Conservation (phyloP, 2,113 vertebrate genomes). For the Felis catus region F.catus_Fca126_mat1.0 CM031414.1:37683501-37684000, state of each 20-base stretch:
- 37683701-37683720: not conserved
- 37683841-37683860: not conserved
- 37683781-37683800: not conserved
- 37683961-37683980: slow-evolving; percentile 39
- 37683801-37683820: not conserved
- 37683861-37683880: too few species aligned
- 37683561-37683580: not conserved
- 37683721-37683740: not conserved
- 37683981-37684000: slow-evolving; percentile 1
- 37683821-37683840: not conserved
- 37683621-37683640: slow-evolving; percentile 28
- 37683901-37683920: not conserved
- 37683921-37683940: not conserved
- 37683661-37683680: slow-evolving; percentile 9
- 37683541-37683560: slow-evolving; percentile 34
- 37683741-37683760: not conserved
- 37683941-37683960: slow-evolving; percentile 38
- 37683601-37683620: not conserved
- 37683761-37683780: not conserved
- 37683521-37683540: slow-evolving; percentile 32
- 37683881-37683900: not conserved
- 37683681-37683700: not conserved
- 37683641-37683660: not conserved
- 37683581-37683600: not conserved
- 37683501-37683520: slow-evolving; percentile 30